phyloP scores from a whole-genome alignment of 2,888 invertebrate species.

The Caenorhabditis becei region DNA sequence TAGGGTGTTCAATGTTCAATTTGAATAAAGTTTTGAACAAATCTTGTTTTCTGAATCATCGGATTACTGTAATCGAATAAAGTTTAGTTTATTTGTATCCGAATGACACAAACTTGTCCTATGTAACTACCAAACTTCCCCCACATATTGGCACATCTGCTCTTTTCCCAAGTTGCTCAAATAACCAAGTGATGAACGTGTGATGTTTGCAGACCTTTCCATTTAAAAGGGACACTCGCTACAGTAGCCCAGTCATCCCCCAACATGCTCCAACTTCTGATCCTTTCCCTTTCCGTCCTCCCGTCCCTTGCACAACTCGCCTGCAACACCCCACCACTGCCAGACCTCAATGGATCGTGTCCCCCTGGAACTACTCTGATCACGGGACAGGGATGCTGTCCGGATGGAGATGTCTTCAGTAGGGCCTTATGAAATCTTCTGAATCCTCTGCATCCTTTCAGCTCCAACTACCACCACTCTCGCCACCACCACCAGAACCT shows the following conservation, averaged over 20 bases:
- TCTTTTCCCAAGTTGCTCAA: conserved; percentile 42
- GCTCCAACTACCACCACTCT: conserved; percentile 23
- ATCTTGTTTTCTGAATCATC: too few species aligned
- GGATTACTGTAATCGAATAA: too few species aligned
- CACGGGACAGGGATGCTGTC: conserved; percentile 34
- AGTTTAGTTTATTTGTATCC: too few species aligned
- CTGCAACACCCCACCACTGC: conserved; percentile 29
- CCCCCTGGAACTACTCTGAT: conserved; percentile 37
- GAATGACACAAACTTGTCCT: conserved; percentile 11
- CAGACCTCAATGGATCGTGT: conserved; percentile 38
- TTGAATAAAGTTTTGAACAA: too few species aligned
- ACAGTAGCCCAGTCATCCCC: conserved; percentile 12
- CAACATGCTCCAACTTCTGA: conserved; percentile 22
- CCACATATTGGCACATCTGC: conserved; percentile 46
- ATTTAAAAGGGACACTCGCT: neutral
- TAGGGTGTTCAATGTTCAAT: too few species aligned
- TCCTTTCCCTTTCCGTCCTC: conserved; percentile 14
- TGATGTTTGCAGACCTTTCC: conserved; percentile 29
- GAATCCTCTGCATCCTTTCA: neutral
- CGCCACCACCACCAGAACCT: conserved; percentile 21
- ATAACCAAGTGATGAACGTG: conserved; percentile 27
- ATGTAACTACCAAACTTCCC: conserved; percentile 14
- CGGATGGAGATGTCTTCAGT: conserved; percentile 39
- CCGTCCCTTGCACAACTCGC: conserved; percentile 15
- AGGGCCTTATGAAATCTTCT: neutral